Percentiles rank a stretch among this genome's conserved stretches.
These are phyloP conservation scores for Cyprinodon brontotheroides DNA, from an alignment of 2,113 vertebrate species.

Conservation along the genomic window DNA sequence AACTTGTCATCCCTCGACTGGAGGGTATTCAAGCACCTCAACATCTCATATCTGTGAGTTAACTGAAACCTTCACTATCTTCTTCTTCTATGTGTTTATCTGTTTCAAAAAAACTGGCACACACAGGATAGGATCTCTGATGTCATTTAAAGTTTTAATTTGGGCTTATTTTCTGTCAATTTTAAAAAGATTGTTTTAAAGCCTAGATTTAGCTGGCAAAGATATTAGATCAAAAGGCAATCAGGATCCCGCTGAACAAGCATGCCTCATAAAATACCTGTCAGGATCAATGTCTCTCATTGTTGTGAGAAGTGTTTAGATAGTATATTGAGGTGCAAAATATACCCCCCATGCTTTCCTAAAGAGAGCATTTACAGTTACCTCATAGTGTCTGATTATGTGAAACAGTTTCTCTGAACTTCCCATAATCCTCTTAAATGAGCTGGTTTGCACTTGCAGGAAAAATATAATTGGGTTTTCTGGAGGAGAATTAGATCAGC, in stretches of 20 bases:
- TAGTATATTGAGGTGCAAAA: background rate
- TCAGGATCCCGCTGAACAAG: background rate
- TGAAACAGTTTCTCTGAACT: background rate
- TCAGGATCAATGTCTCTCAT: background rate
- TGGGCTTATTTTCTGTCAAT: background rate
- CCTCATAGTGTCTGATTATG: background rate
- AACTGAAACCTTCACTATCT: slow-evolving; percentile 17
- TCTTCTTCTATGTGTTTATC: slow-evolving; percentile 17
- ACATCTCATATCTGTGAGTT: slow-evolving; percentile 95
- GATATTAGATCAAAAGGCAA: background rate
- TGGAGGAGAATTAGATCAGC: background rate
- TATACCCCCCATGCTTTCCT: background rate
- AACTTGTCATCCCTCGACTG: slow-evolving; percentile 92
- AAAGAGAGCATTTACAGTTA: background rate
- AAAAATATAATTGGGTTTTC: background rate
- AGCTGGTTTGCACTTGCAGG: background rate
- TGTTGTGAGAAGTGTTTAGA: background rate
- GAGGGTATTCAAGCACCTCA: slow-evolving; percentile 91
- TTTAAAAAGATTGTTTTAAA: background rate
- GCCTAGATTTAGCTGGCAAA: background rate
- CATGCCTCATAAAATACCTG: background rate
- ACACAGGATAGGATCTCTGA: background rate
- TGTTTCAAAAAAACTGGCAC: slow-evolving; percentile 3
- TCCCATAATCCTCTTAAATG: background rate
- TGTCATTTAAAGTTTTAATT: slow-evolving; percentile 3